Base-by-base conservation (phyloP, 2,113 vertebrate genomes). In the Shinisaurus crocodilurus region DNA sequence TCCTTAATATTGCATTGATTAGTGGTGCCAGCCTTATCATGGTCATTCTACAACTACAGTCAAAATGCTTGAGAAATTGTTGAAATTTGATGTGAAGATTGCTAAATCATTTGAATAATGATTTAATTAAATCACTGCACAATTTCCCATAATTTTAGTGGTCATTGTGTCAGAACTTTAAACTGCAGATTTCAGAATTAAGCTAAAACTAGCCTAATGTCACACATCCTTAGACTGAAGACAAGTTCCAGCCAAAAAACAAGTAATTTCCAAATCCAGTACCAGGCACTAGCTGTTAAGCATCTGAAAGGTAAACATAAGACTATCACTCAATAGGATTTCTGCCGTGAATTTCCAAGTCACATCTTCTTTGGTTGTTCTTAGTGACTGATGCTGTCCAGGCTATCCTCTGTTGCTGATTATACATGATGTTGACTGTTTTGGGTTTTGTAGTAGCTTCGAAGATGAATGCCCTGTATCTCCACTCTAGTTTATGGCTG, bases 261-360 rank as follows among this genome's bases (percentile, higher is more conserved):
- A 75, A 37, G 1, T 65, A 69, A 45, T 15, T 48, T 67, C 37
- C 54, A 83, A 93, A 91, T 40, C 0, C 0, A 63, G 0, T 8
- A n/a, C 79, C 81, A 91, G 16, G 13, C 18, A 89, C 6, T 2
- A 54, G 6, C 3, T 57, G 2, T 69, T 20, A 69, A 45, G 57
- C 37, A 54, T 85, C 93, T 93, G 82, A 86, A 89, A 93, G 67
- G 3, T n/a, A 88, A 89, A 79, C n/a, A 70, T 15, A 89, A 91
- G 92, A 80, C 1, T 54, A 60, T 0, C 50, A 54, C 0, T 77
- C 76, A 23, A 89, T 15, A 32, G 5, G 10, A 88, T 90, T 93
- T 88, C 40, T 87, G 27, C 63, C 92, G 74, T 67, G 76, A 91
- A 87, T 85, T 87, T 89, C 12, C 74, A 2, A 91, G 12, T 23